These are phyloP conservation scores for Diuraphis noxia DNA, from an alignment of 1,140 invertebrate species.

Conservation along the genomic window DNA sequence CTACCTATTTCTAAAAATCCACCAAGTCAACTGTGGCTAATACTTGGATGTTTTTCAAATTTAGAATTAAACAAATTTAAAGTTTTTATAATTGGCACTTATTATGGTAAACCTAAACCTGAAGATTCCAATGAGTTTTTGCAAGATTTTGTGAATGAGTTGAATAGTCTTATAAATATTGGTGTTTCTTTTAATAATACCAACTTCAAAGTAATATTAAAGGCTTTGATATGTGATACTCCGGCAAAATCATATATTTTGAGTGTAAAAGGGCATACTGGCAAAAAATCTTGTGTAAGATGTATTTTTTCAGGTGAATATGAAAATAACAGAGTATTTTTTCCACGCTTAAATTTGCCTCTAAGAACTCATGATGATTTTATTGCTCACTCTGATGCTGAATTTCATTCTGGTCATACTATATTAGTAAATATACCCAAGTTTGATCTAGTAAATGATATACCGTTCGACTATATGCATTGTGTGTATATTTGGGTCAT, in stretches of 20 bases:
- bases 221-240: background rate
- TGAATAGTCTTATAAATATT: background rate
- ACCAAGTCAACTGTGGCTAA: background rate
- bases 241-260: background rate
- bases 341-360: background rate
- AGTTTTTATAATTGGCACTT: background rate
- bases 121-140: slow-evolving; percentile 22
- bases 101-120: slow-evolving; percentile 7
- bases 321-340: background rate
- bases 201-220: background rate
- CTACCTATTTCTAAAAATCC: background rate
- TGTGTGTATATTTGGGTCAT: background rate
- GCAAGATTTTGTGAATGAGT: background rate
- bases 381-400: background rate
- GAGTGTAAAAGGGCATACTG: too few relatives aligned
- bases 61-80: background rate
- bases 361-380: background rate
- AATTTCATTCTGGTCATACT: background rate
- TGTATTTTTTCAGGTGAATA: background rate
- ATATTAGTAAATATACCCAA: background rate
- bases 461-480: background rate
- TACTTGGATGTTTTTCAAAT: slow-evolving; percentile 4
- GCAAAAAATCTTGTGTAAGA: too few relatives aligned
- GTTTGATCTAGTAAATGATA: background rate
- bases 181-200: too few relatives aligned